Base-by-base conservation (phyloP, 1,140 invertebrate genomes). In the Drosophila rhopaloa region DNA sequence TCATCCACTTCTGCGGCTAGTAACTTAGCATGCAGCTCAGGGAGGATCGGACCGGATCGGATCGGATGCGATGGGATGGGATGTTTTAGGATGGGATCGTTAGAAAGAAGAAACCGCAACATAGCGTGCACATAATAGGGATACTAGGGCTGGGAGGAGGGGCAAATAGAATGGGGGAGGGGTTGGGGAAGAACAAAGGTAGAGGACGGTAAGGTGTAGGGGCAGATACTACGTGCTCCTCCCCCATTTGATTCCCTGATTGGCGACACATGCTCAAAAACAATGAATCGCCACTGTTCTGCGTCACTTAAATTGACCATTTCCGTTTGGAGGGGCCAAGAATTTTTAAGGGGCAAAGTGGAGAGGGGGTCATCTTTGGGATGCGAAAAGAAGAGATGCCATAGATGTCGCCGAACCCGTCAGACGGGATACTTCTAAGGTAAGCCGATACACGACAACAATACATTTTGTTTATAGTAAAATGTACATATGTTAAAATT, bases 221-320 rank as follows among this genome's bases (percentile, higher is more conserved):
- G 38, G 32, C 8, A 19, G 11, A 59, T 10, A 5, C 32, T 41
- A 37, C 48, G 47, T 77, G 47, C 50, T 68, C 47, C 62, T 59
- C 24, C 51, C 46, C 37, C 29, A 11, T 9, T 63, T 35, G 29
- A 37, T 35, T 32, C 38, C 59, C 47, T 46, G 51, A 47, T 48
- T 54, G 60, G 60, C 60, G 67, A 67, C 55, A 60, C 73, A 48
- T 63, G 56, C 56, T 51, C 50, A 56, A 66, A 85, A 74, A 85
- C 73, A 85, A 78, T 81, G 81, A 72, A 60, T 53, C 53, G 68
- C 75, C 65, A 66, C 60, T 68, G 65, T 68, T 71, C 70, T 79
- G 75, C 67, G 80, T 57, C 60, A 57, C 48, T 58, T 81, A 84
- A 85, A 85, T 85, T 85, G 82, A 85, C 63, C 81, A 75, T 85